These are phyloP conservation scores for Drosophila seguyi DNA, from an alignment of 1,140 invertebrate species.

Conservation along the genomic window DNA sequence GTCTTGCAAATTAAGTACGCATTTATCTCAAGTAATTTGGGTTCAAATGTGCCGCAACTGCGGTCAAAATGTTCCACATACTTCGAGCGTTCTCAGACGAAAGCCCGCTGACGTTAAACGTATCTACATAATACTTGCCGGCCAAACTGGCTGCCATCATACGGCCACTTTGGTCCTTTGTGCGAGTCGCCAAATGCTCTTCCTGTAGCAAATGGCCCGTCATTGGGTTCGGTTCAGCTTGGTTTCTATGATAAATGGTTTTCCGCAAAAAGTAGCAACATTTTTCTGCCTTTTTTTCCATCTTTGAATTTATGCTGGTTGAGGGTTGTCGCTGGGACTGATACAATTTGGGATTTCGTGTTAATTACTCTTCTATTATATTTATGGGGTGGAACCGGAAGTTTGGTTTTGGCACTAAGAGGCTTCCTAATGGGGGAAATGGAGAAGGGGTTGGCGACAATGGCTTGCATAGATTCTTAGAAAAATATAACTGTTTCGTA, in stretches of 20 bases:
- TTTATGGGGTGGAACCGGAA: slow-evolving; percentile 52
- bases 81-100: slow-evolving; percentile 63
- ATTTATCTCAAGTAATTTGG: slow-evolving; percentile 83
- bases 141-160: slow-evolving; percentile 64
- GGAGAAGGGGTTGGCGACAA: slow-evolving; percentile 16
- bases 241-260: slow-evolving; percentile 76
- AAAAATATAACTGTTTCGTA: slow-evolving; percentile 10
- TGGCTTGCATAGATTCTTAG: slow-evolving; percentile 1
- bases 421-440: slow-evolving; percentile 22
- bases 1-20: slow-evolving; percentile 82
- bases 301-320: slow-evolving; percentile 45
- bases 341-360: slow-evolving; percentile 82
- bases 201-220: slow-evolving; percentile 74
- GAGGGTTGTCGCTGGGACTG: slow-evolving; percentile 59
- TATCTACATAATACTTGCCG: slow-evolving; percentile 53
- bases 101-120: slow-evolving; percentile 68
- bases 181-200: slow-evolving; percentile 37
- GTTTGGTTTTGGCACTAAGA: slow-evolving; percentile 28
- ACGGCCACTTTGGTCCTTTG: slow-evolving; percentile 72
- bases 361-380: slow-evolving; percentile 80
- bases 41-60: slow-evolving; percentile 83
- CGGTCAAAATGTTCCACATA: slow-evolving; percentile 79
- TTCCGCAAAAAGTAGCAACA: slow-evolving; percentile 58
- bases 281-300: slow-evolving; percentile 23
- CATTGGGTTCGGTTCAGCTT: slow-evolving; percentile 36